A percentile compares a stretch with the other conserved stretches of the same genome.
phyloP scores from a whole-genome alignment of 1,140 invertebrate genomes.

The Euwallacea similis region DNA sequence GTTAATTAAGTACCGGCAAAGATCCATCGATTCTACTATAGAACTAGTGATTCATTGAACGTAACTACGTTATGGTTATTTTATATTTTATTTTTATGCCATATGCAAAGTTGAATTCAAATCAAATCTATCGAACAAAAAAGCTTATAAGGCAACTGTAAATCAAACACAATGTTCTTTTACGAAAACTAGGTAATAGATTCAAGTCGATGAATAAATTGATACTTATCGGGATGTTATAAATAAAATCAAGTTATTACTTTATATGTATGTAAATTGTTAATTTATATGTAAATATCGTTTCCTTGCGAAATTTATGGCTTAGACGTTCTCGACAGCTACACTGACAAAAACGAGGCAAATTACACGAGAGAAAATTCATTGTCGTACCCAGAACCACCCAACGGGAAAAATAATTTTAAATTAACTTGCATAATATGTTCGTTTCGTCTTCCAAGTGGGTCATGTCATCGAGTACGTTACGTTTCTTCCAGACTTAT shows the following conservation, averaged over 20 bases:
- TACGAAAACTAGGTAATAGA: slow-evolving; percentile 4
- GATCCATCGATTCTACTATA: too few species aligned
- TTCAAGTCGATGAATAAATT: background rate
- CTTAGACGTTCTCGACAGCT: slow-evolving; percentile 10
- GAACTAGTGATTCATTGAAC: too few species aligned
- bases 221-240: slow-evolving; percentile 9
- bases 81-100: too few species aligned
- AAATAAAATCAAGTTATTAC: slow-evolving; percentile 15
- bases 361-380: background rate
- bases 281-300: slow-evolving; percentile 21
- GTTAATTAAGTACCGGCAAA: too few species aligned
- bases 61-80: too few species aligned
- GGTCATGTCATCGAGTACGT: too few species aligned
- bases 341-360: slow-evolving; percentile 8
- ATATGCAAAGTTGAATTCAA: too few species aligned
- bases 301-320: slow-evolving; percentile 11
- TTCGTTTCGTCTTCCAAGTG: too few species aligned
- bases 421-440: background rate
- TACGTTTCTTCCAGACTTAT: too few species aligned
- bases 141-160: too few species aligned
- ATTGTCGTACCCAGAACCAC: background rate
- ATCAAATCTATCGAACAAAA: too few species aligned
- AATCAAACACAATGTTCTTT: background rate
- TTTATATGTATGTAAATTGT: slow-evolving; percentile 19
- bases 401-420: slow-evolving; percentile 3